Conservation (phyloP, 2,113 vertebrate species). For the Catagonus wagneri region DNA sequence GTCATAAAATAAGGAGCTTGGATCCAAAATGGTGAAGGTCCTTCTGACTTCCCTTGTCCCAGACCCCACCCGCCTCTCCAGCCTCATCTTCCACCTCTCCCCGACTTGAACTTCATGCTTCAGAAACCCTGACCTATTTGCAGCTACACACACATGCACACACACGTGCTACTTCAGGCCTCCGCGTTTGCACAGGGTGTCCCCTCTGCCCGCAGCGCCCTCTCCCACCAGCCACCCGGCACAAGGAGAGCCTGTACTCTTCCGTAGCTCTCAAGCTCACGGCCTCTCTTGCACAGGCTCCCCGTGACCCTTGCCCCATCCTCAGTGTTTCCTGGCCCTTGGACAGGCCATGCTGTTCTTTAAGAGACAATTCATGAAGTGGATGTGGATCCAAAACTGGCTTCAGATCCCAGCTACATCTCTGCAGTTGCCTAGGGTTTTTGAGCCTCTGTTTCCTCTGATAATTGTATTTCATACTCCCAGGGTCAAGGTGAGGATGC, state of each 20-base stretch:
- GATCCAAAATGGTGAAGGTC: not conserved
- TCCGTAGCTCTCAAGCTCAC: not conserved
- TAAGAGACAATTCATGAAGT: not conserved
- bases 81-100: not conserved
- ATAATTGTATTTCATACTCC: not conserved
- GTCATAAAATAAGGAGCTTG: not conserved
- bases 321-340: not conserved
- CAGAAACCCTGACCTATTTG: not conserved
- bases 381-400: not conserved
- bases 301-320: not conserved
- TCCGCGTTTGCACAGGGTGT: rapidly evolving
- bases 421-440: not conserved
- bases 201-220: not conserved
- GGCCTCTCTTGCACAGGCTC: not conserved
- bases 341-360: not conserved
- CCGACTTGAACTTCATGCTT: not conserved
- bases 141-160: rapidly evolving
- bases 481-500: not conserved
- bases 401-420: not conserved
- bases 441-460: constrained; percentile 27
- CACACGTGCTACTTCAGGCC: rapidly evolving
- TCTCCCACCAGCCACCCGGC: not conserved
- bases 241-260: rapidly evolving
- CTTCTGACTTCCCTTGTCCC: not conserved
- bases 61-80: not conserved